phyloP scores from a whole-genome alignment of 1,140 invertebrate species.

The Piezodorus guildinii region DNA sequence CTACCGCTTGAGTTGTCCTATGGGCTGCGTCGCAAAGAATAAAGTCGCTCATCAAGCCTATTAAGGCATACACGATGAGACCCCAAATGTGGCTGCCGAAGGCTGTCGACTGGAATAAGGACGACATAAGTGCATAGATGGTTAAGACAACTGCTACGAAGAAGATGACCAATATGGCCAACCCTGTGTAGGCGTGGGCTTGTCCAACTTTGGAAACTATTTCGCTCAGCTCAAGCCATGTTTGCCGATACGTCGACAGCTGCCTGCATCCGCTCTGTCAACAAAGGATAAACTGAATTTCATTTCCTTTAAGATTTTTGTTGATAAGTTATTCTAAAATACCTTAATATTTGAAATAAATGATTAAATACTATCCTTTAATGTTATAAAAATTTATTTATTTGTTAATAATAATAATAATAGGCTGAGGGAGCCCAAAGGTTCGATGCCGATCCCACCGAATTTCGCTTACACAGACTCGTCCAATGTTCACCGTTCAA shows the following conservation, averaged over 20 bases:
- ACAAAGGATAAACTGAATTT: background rate
- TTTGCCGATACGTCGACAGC: background rate
- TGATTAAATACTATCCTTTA: no score
- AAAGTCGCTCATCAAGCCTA: background rate
- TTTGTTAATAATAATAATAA: no score
- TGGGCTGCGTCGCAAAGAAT: background rate
- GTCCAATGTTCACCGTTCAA: no score
- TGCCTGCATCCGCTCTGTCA: background rate
- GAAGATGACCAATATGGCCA: background rate
- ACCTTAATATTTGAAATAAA: no score
- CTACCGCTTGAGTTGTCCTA: background rate
- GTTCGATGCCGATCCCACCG: no score
- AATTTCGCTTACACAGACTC: no score
- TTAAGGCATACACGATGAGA: background rate
- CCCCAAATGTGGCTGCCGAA: background rate
- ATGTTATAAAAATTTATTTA: no score
- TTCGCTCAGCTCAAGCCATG: background rate
- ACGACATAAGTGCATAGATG: background rate
- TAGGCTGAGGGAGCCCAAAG: no score
- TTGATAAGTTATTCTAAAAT: no score
- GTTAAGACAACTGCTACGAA: background rate
- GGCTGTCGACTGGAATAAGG: background rate
- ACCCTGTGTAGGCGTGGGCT: background rate
- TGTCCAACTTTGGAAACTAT: background rate
- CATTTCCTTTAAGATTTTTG: no score